Percentiles rank a stretch among this genome's conserved stretches.
Conservation (phyloP, 2,888 invertebrate species). For the Matsumyia berberina region DNA sequence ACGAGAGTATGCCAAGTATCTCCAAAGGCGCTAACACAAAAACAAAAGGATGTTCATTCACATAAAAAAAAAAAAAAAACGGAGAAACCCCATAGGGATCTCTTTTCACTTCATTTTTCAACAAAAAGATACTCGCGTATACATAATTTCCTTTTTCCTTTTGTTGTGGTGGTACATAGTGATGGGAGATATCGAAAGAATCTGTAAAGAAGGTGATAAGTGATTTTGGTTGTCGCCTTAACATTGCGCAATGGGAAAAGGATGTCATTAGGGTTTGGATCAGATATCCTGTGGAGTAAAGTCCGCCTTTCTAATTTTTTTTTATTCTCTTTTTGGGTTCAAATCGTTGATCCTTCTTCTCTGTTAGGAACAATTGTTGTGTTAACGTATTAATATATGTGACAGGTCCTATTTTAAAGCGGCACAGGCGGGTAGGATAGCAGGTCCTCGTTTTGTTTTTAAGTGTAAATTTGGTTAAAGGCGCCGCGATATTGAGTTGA, state of each 20-base stretch:
- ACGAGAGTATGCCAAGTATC: constrained; percentile 33
- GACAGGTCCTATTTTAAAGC: constrained; percentile 53
- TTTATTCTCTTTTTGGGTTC: constrained; percentile 12
- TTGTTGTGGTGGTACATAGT: constrained; percentile 7
- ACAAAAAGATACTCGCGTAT: constrained; percentile 16
- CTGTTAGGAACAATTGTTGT: constrained; percentile 49
- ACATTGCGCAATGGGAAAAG: constrained; percentile 41
- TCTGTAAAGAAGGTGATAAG: constrained; percentile 54
- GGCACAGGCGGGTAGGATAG: constrained; percentile 42
- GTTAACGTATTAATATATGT: constrained; percentile 75
- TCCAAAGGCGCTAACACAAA: constrained; percentile 41
- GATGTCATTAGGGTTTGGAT: constrained; percentile 59
- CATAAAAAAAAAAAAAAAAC: constrained; percentile 33
- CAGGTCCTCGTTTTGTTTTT: constrained; percentile 49
- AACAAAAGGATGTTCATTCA: constrained; percentile 46
- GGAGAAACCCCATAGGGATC: constrained; percentile 24
- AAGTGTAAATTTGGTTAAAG: constrained; percentile 27
- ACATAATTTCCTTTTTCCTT: constrained; percentile 21
- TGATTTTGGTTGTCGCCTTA: constrained; percentile 56
- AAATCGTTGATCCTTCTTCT: constrained; percentile 50
- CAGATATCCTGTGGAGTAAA: constrained; percentile 62
- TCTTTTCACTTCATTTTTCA: constrained; percentile 35
- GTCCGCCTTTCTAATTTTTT: constrained; percentile 49
- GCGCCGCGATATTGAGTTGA: constrained; percentile 60
- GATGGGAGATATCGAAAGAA: constrained; percentile 3